These are phyloP conservation scores for Andrena camellia DNA, from an alignment of 2,888 invertebrate genomes.

Conservation along the genomic window DNA sequence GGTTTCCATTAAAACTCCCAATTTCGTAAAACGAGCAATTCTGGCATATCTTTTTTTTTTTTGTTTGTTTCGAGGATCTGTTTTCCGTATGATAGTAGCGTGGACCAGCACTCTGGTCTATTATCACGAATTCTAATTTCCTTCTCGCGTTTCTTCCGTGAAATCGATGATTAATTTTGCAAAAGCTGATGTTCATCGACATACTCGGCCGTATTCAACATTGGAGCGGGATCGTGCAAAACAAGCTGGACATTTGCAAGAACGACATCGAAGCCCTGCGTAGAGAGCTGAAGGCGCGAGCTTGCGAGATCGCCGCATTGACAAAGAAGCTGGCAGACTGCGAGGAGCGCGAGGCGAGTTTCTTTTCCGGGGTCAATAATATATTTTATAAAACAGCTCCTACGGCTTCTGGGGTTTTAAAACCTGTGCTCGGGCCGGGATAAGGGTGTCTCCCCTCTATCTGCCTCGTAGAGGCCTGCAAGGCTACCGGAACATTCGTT, in stretches of 20 bases:
- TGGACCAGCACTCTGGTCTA: not conserved
- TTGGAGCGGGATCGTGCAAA: conserved; percentile 74
- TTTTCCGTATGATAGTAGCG: not conserved
- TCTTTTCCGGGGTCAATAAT: not conserved
- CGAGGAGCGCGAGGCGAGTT: conserved; percentile 29
- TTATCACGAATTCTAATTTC: not conserved
- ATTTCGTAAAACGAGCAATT: conserved; percentile 39
- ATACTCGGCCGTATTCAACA: conserved; percentile 78
- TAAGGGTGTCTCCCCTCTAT: too few species aligned
- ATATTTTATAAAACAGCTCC: not conserved
- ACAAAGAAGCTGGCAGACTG: conserved; percentile 46
- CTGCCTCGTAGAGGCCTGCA: too few species aligned
- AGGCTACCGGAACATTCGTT: too few species aligned
- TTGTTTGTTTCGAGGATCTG: not conserved
- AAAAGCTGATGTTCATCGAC: conserved; percentile 78
- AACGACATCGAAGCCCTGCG: conserved; percentile 72
- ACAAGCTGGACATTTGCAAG: conserved; percentile 74
- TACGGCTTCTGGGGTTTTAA: not conserved
- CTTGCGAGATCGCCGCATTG: conserved; percentile 59
- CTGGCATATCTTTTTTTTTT: not conserved
- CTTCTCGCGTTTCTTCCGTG: not conserved
- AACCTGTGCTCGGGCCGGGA: too few species aligned
- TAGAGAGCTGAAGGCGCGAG: conserved; percentile 67
- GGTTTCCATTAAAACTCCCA: conserved; percentile 28
- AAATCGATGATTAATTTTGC: conserved; percentile 43